Conservation (phyloP, 1,140 invertebrate species). For the Apis dorsata region DNA sequence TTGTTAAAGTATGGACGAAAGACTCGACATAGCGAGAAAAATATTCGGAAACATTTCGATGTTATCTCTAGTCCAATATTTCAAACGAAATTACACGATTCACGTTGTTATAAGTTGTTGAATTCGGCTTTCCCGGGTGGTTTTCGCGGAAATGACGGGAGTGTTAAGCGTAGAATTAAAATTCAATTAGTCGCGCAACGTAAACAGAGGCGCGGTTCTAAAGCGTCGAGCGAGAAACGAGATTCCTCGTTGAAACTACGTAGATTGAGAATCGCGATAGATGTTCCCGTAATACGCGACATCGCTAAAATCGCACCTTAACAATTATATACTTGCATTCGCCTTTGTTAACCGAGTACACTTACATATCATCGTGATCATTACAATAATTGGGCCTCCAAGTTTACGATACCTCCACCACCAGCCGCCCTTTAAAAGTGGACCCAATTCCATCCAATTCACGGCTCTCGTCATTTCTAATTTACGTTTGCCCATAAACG, state of each 20-base stretch:
- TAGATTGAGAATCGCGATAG: not conserved
- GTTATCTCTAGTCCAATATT: too few relatives aligned
- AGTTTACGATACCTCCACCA: not conserved
- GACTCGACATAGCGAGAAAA: too few relatives aligned
- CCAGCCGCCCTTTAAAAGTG: not conserved
- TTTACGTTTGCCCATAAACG: not conserved
- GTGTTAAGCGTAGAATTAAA: conserved; percentile 25
- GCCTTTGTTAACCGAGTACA: not conserved
- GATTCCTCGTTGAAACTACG: not conserved
- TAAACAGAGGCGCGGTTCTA: not conserved
- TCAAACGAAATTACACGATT: too few relatives aligned
- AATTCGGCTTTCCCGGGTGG: conserved; percentile 6
- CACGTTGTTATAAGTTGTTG: not conserved
- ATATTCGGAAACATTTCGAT: too few relatives aligned
- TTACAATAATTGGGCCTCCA: not conserved
- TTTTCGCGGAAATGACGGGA: not conserved
- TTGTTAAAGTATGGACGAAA: too few relatives aligned
- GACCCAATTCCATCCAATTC: not conserved
- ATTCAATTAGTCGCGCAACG: conserved; percentile 25
- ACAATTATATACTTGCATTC: conserved; percentile 26
- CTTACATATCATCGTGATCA: not conserved
- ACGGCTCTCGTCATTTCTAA: not conserved
- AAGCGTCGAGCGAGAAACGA: too few relatives aligned
- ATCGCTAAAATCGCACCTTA: conserved; percentile 3
- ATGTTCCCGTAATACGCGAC: not conserved